Evolutionary conservation across 2,888 invertebrate species (phyloP).

Genomic region (Heliconius charithonia): DNA sequence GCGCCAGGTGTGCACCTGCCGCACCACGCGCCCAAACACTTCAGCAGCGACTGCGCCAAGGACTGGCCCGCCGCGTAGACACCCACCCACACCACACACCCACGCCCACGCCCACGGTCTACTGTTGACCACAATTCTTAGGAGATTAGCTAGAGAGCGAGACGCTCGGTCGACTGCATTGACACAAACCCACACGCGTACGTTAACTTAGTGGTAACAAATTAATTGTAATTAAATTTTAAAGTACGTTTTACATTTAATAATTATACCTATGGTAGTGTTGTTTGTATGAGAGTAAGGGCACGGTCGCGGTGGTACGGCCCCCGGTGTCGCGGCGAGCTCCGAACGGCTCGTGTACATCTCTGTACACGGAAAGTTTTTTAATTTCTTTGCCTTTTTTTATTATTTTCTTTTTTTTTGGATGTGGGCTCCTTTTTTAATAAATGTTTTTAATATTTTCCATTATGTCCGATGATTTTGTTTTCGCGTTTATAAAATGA

Average conservation of each 20-base stretch:
- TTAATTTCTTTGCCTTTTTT: constrained; percentile 60
- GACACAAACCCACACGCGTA: constrained; percentile 82
- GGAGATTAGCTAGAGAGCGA: constrained; percentile 41
- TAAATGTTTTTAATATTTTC: constrained; percentile 59
- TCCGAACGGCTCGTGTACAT: constrained; percentile 55
- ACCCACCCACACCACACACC: neutral
- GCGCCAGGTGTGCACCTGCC: constrained; percentile 81
- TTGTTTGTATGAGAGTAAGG: constrained; percentile 25
- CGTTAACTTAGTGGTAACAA: constrained; percentile 57
- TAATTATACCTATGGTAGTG: constrained; percentile 35
- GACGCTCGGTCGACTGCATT: constrained; percentile 63
- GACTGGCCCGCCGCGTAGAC: constrained; percentile 82
- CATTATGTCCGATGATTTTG: constrained; percentile 50
- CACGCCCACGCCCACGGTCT: constrained; percentile 26
- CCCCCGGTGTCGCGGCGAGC: constrained; percentile 54
- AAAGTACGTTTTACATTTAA: constrained; percentile 43
- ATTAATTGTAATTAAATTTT: constrained; percentile 51
- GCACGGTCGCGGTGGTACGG: constrained; percentile 11
- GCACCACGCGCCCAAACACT: constrained; percentile 84
- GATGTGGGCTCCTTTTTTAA: constrained; percentile 79
- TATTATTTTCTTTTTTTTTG: constrained; percentile 71
- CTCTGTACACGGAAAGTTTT: constrained; percentile 57
- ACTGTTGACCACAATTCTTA: constrained; percentile 41
- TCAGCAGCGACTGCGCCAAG: constrained; percentile 82
- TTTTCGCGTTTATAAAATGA: constrained; percentile 60